These are phyloP conservation scores for Montipora cactus DNA, from an alignment of 64 coral and sea anemone genomes.

Conservation along the genomic window DNA sequence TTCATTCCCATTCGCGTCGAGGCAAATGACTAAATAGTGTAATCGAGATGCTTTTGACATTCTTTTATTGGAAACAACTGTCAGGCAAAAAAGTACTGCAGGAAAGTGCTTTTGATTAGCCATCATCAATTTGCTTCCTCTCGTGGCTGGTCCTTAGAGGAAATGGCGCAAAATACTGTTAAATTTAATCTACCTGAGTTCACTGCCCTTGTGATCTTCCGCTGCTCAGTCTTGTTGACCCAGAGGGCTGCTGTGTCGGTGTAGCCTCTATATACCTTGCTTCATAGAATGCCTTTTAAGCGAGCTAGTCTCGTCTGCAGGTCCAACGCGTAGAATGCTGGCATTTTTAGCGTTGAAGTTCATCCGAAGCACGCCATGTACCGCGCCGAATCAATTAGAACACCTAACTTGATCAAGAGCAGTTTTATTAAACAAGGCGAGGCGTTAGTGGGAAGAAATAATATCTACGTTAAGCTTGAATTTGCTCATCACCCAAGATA, in stretches of 20 bases:
- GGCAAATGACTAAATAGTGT: background rate
- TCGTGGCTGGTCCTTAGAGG: background rate
- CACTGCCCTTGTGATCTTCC: background rate
- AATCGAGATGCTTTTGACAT: background rate
- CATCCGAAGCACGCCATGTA: background rate
- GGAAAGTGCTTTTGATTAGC: background rate
- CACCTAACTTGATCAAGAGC: background rate
- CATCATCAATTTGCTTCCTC: background rate
- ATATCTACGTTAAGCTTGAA: too few species aligned
- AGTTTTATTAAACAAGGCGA: too few species aligned
- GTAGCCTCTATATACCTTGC: background rate
- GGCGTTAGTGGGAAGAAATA: too few species aligned
- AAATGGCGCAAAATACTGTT: background rate
- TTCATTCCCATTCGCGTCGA: background rate
- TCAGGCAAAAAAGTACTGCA: background rate
- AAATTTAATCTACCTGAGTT: background rate
- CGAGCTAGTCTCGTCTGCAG: background rate
- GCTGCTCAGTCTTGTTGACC: background rate
- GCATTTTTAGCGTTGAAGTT: conserved; percentile 24
- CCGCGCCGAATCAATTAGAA: background rate
- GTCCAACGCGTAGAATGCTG: background rate
- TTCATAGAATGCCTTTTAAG: background rate
- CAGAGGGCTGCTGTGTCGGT: background rate
- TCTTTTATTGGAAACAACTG: background rate
- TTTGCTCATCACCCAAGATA: too few species aligned